These are phyloP conservation scores for Mastacembelus armatus DNA, from an alignment of 2,797 vertebrate genomes.

Conservation along the genomic window DNA sequence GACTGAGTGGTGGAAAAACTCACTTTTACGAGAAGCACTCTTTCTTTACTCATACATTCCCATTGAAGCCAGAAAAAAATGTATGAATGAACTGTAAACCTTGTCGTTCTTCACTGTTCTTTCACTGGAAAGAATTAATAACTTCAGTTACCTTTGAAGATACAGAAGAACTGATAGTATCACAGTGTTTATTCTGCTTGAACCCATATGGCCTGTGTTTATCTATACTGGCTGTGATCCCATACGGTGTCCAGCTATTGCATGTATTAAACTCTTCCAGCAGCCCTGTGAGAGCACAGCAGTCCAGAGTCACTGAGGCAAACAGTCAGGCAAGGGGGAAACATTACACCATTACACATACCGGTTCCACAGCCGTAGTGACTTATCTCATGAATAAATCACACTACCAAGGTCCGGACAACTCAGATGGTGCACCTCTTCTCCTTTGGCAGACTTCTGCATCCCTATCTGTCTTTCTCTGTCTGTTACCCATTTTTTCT, in stretches of 20 bases:
- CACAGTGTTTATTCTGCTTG: slow-evolving; percentile 44
- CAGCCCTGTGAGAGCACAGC: slow-evolving; percentile 50
- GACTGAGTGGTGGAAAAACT: slow-evolving; percentile 6
- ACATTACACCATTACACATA: slow-evolving; percentile 78
- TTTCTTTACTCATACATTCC: not conserved
- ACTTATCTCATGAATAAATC: slow-evolving; percentile 83
- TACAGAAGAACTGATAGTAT: slow-evolving; percentile 40
- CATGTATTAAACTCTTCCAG: slow-evolving; percentile 68
- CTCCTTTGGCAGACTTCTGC: slow-evolving; percentile 65
- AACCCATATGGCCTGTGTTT: slow-evolving; percentile 71
- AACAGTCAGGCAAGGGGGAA: slow-evolving; percentile 67
- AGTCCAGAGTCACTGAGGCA: slow-evolving; percentile 72
- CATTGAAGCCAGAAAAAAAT: not conserved
- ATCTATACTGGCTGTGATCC: slow-evolving; percentile 62
- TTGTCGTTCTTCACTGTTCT: slow-evolving; percentile 7
- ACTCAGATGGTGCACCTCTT: slow-evolving; percentile 59
- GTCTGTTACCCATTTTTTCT: slow-evolving; percentile 15
- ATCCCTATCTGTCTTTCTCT: slow-evolving; percentile 59
- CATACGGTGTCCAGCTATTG: slow-evolving; percentile 60
- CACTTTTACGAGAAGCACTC: not conserved
- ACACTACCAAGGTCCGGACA: slow-evolving; percentile 63
- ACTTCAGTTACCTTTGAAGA: slow-evolving; percentile 57
- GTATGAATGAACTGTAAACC: not conserved
- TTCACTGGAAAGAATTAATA: slow-evolving; percentile 35
- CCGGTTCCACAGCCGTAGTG: slow-evolving; percentile 75